Evolutionary conservation across 2,888 invertebrate species (phyloP), one percentile per base, ranked within the genome.

Genomic region (Luperina testacea): DNA sequence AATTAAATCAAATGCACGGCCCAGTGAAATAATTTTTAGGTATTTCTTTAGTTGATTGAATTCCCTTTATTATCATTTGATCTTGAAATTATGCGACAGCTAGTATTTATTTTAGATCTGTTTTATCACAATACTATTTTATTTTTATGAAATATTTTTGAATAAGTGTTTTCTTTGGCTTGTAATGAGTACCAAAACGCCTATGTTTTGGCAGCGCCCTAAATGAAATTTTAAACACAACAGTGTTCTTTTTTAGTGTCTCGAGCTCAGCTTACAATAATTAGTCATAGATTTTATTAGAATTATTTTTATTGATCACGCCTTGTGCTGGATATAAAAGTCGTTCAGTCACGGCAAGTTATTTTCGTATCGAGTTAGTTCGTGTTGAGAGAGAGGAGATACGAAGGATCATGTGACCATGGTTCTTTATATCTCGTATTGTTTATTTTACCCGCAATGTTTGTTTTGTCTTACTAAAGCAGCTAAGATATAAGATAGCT

Each of bases 291-390:
- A 51, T 81, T 65, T 73, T 48, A 57, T 59, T 53, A n/a, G 45
- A 45, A 15, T 79, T 45, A 17, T 45, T 78, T 68, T 61, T 38
- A 63, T 72, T 17, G 68, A 42, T 57, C 17, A 72, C 5, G 51
- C 8, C 6, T 20, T 45, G 20, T 38, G 38, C 45, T 32, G 32
- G 42, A 65, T 65, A 20, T 57, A 42, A 53, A 77, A n/a, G 24
- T 45, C 24, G 8, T 80, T 48, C 13, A n/a, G 27, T n/a, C 20
- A 80, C 15, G 38, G 38, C 59, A 9, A 27, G 38, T 42, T 64
- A 72, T 80, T 80, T 64, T 80, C 38, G 38, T 38, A 79, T 45
- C 2, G 63, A 53, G 51, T 64, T 71, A 53, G 4, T 7, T 53
- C n/a, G 32, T 45, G 32, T 61, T 9, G 42, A 42, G 42, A 7